phyloP scores from a whole-genome alignment of 2,113 vertebrate genomes.

The Papio anubis region DNA sequence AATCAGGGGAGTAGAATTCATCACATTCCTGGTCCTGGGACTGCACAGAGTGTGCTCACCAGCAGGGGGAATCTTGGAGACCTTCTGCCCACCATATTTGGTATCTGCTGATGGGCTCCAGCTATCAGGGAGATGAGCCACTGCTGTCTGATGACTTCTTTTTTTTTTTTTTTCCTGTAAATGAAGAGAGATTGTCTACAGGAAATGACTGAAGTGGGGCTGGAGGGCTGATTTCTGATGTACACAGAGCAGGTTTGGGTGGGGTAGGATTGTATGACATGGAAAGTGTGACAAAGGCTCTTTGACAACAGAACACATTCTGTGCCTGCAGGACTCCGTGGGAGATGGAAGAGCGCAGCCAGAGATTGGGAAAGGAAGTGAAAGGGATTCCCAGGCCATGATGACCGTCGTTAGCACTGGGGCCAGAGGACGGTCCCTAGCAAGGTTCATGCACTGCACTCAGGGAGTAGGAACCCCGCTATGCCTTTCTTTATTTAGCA shows the following conservation, averaged over 20 bases:
- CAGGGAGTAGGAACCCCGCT: accelerated
- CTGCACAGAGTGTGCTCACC: accelerated
- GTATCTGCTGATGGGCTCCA: neutral
- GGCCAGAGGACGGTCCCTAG: accelerated
- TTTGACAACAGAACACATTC: accelerated
- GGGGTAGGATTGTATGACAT: accelerated
- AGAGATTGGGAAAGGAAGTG: accelerated
- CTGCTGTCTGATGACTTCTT: no score
- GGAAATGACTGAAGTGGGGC: no score
- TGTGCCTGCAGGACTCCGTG: accelerated
- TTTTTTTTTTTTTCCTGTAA: neutral
- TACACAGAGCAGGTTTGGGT: neutral
- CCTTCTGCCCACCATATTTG: neutral
- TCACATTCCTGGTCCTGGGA: neutral
- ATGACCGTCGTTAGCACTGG: accelerated
- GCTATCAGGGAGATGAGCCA: accelerated
- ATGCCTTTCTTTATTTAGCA: neutral
- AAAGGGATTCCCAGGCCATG: neutral
- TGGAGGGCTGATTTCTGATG: neutral
- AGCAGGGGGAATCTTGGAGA: accelerated
- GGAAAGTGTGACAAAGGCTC: no score
- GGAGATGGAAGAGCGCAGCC: accelerated
- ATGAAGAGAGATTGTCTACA: no score
- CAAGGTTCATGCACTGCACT: neutral
- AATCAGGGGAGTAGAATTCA: accelerated